Evolutionary conservation across 2,113 vertebrate species (phyloP), one percentile per base, ranked within the genome.

Genomic region (Turnix velox): DNA sequence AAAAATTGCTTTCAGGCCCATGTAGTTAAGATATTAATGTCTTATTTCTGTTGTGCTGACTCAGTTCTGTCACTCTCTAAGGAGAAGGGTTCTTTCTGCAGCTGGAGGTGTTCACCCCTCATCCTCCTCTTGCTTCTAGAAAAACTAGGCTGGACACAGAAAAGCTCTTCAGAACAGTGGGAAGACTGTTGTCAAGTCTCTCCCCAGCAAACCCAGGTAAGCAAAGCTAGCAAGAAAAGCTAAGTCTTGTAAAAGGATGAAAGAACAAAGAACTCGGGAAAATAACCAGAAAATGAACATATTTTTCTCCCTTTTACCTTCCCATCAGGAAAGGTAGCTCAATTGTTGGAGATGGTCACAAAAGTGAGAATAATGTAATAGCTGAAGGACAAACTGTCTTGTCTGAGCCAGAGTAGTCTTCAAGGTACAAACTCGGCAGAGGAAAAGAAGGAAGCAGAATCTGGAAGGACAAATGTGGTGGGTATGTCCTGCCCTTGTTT

Each of bases 1-100:
- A 62, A 37, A 42, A 52, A 16, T 10, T 31, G 43, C 35, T 84
- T 84, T 78, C 69, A 67, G 42, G 51, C 39, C 33, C 1, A 0
- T 40, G 20, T 54, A 10, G 86, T 89, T 74, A 31, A 74, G 84
- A 54, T 33, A 10, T 7, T 54, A 55, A 69, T 92, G 61, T 18
- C 42, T 87, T 73, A 17, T 46, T 65, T 77, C 39, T 78, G 62
- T 54, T 81, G 20, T 39, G 73, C 87, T 94, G 90, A 81, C 90
- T 94, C 68, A 62, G 58, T 77, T 61, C 49, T 80, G 59, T 80
- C 33, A 7, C 59, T 42, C 37, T 77, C 37, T 13, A 33, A 71
- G 82, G 57, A 90, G 76, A 52, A 86, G 61, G 69, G 59, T 80
- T 84, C 87, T 86, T 92, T 81, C 77, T 91, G 87, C 49, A 23